Percentiles rank a stretch among this genome's conserved stretches.
These are phyloP conservation scores for Catocala sponsa DNA, from an alignment of 2,888 invertebrate species.

Conservation along the genomic window DNA sequence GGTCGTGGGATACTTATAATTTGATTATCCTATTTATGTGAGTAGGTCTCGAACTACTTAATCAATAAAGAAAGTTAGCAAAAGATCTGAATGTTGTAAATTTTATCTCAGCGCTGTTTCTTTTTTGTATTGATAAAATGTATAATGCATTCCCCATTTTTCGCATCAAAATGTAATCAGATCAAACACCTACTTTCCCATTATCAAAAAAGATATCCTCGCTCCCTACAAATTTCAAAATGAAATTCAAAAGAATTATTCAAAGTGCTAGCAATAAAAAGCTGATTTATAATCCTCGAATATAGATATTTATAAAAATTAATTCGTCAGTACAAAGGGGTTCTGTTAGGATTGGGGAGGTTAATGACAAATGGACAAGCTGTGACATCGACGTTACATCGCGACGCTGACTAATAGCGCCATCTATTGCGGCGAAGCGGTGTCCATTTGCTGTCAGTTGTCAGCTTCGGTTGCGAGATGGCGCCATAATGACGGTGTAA, in stretches of 20 bases:
- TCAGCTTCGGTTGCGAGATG: constrained; percentile 59
- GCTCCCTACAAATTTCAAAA: constrained; percentile 14
- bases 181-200: constrained; percentile 10
- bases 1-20: too few relatives aligned
- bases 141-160: neutral
- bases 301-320: constrained; percentile 71
- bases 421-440: constrained; percentile 78
- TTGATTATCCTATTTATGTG: too few relatives aligned
- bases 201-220: neutral
- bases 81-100: too few relatives aligned
- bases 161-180: constrained; percentile 4
- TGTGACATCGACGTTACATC: constrained; percentile 70
- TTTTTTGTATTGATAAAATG: too few relatives aligned
- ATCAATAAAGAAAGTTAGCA: too few relatives aligned
- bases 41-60: too few relatives aligned
- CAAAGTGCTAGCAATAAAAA: constrained; percentile 34
- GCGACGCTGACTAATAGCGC: constrained; percentile 80
- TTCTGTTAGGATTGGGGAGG: constrained; percentile 53
- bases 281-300: constrained; percentile 54
- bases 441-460: constrained; percentile 67
- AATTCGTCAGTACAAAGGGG: constrained; percentile 72
- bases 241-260: constrained; percentile 27
- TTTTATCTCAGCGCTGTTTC: too few relatives aligned
- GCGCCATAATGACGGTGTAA: constrained; percentile 28
- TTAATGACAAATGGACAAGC: constrained; percentile 78